phyloP scores from a whole-genome alignment of 2,797 vertebrate genomes.

The Premnoplex brunnescens region DNA sequence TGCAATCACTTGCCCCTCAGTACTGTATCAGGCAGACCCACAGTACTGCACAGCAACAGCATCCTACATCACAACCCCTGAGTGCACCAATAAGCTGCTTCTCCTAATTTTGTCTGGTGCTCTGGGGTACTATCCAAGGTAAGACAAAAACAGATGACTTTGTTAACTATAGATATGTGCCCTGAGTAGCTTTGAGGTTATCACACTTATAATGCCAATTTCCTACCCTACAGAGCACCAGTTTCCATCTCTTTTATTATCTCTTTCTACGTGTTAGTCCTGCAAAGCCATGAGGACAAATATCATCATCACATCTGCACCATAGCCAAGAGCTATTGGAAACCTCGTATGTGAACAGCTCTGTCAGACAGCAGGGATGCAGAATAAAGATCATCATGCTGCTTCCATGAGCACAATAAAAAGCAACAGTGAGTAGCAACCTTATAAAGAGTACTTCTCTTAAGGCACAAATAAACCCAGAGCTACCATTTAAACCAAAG shows the following conservation, averaged over 20 bases:
- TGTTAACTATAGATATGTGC: not conserved
- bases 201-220: not conserved
- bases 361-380: not conserved
- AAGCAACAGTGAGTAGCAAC: not conserved
- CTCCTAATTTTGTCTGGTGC: not conserved
- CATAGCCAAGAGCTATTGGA: constrained; percentile 33
- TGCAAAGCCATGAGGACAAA: constrained; percentile 21
- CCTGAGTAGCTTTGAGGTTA: not conserved
- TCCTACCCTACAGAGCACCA: not conserved
- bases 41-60: not conserved
- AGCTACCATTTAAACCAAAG: not conserved
- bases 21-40: not conserved
- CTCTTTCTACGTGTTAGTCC: not conserved
- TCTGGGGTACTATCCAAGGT: not conserved
- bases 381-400: not conserved
- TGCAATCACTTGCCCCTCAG: not conserved
- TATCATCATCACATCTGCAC: constrained; percentile 5
- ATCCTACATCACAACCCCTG: not conserved
- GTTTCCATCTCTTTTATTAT: not conserved
- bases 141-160: not conserved
- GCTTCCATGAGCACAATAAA: not conserved
- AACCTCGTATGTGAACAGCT: not conserved
- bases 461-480: not conserved
- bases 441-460: not conserved
- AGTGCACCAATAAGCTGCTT: not conserved